Conservation (phyloP, 2,113 vertebrate genomes). For the Ramphastos sulfuratus region DNA sequence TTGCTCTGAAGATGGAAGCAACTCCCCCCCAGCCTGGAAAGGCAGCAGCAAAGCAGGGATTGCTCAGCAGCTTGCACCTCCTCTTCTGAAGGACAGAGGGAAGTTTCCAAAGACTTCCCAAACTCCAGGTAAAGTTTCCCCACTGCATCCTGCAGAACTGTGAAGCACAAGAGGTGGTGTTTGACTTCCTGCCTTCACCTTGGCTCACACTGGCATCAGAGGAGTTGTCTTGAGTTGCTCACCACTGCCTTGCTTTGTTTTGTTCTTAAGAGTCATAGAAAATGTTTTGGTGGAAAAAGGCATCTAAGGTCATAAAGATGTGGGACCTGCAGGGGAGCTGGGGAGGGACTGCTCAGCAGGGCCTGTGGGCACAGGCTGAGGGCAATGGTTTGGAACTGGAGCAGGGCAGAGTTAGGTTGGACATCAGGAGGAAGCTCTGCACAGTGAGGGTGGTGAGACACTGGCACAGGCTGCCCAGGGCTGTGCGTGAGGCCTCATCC, state of each 20-base stretch:
- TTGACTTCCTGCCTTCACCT: background rate
- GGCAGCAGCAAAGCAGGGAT: background rate
- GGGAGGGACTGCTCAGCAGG: too few relatives aligned
- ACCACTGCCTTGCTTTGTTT: background rate
- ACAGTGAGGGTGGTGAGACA: too few relatives aligned
- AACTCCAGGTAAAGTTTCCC: background rate
- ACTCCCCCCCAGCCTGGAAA: background rate
- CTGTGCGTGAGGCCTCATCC: too few relatives aligned
- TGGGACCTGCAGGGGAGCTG: too few relatives aligned
- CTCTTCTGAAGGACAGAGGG: background rate
- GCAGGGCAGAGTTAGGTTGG: too few relatives aligned
- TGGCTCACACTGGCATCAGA: background rate
- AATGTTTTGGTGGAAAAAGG: too few relatives aligned
- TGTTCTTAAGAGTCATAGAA: background rate
- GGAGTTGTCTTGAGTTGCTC: background rate
- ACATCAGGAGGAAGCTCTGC: too few relatives aligned
- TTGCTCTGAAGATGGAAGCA: background rate
- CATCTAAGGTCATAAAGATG: too few relatives aligned
- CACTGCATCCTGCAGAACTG: background rate
- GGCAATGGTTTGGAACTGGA: too few relatives aligned
- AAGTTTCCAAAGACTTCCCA: background rate
- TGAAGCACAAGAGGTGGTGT: background rate
- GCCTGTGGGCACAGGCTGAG: too few relatives aligned
- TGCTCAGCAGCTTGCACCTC: background rate
- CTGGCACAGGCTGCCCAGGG: too few relatives aligned